A percentile compares a stretch with the other conserved stretches of the same genome.
These are phyloP conservation scores for Triops cancriformis DNA, from an alignment of 1,140 invertebrate genomes.

Conservation along the genomic window DNA sequence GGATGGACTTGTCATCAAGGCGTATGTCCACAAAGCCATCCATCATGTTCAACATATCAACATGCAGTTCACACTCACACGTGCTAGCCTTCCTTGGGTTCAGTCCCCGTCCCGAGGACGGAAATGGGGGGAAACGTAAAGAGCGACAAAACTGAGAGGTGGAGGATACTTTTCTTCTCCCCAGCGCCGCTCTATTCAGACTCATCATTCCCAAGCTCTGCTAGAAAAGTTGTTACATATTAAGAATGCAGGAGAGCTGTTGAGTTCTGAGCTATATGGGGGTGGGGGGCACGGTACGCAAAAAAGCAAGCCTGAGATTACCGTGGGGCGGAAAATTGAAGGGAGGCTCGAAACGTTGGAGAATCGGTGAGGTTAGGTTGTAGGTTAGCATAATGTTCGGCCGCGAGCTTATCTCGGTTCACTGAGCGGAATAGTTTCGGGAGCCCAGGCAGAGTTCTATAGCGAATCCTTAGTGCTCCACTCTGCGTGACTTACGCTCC, in stretches of 20 bases:
- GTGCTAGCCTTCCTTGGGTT: background rate
- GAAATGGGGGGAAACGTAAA: background rate
- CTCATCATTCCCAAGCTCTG: too few species aligned
- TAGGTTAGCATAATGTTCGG: background rate
- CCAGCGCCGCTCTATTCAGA: too few species aligned
- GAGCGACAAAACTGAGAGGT: background rate
- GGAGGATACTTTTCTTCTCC: background rate
- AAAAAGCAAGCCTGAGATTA: too few species aligned
- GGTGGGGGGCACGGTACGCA: too few species aligned
- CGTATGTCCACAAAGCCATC: constrained; percentile 9
- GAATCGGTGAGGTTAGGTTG: too few species aligned
- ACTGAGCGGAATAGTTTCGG: background rate
- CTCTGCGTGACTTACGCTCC: background rate
- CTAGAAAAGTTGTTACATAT: too few species aligned
- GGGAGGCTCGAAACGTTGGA: too few species aligned
- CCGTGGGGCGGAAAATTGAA: too few species aligned
- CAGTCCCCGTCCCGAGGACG: background rate
- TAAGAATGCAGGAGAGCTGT: too few species aligned
- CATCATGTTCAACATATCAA: constrained; percentile 14
- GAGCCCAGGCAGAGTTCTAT: background rate
- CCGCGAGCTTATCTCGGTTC: background rate
- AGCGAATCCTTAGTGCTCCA: background rate
- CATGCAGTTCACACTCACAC: constrained; percentile 12
- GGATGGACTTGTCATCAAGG: constrained; percentile 8
- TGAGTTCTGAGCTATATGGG: too few species aligned